Evolutionary conservation across 2,797 vertebrate genomes (phyloP), one percentile per base, ranked within the genome.

Genomic region (Merluccius polli): DNA sequence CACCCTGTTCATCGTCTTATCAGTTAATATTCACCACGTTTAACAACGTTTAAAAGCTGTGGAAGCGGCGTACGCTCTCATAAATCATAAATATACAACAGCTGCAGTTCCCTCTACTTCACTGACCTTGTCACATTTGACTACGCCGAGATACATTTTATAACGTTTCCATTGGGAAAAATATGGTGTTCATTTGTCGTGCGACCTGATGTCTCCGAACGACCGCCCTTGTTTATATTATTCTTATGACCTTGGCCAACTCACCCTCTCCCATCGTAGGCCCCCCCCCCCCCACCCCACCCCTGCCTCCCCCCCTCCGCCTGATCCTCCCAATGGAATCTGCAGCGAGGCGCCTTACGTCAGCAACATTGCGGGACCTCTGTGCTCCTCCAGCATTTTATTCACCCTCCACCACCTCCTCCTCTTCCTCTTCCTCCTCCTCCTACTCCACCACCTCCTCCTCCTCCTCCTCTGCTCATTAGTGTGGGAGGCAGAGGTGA

Each of bases 331-430:
- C 86, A 65, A 84, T 90, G 82, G 80, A 87, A 89, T 89, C 79
- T 82, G 84, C 87, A 33, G 83, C 78, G 81, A 82, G 82, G 86
- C 85, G 85, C 84, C 87, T 87, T 91, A 90, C 87, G 86, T 93
- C 92, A 92, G 91, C 92, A 89, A 87, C 88, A 89, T 89, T 87
- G 86, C 87, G 82, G 88, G 90, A 91, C 89, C 92, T 89, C 84
- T 88, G 83, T 87, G 78, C 83, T 90, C 90, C 83, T 83, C 87
- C 82, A 70, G 85, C 87, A 82, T 91, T 90, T 87, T 76, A 87
- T 87, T 89, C 86, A 89, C 27, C 41, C 29, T 78, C 84, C 85
- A 12, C 33, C 70, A 0, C 33, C 70, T 2, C 89, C 69, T 77
- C 33, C 71, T 65, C 79, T 83, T 84, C 89, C 79, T 83, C 90